Evolutionary conservation across 2,113 vertebrate species (phyloP).

Genomic region (Cyanoliseus patagonus): DNA sequence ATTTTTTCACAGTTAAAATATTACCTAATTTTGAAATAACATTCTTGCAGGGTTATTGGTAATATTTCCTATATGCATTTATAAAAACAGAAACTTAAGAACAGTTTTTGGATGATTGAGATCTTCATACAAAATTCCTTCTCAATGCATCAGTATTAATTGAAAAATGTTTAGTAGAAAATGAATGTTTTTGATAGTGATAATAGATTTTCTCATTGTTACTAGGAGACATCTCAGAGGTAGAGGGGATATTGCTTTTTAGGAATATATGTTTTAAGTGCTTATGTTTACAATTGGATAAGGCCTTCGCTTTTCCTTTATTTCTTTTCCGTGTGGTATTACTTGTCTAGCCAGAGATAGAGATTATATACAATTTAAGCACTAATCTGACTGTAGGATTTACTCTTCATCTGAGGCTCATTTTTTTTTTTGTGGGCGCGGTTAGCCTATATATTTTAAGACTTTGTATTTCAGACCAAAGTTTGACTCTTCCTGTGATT

Average conservation of each 20-base stretch:
- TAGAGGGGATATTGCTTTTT: background rate
- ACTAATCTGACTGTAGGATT: background rate
- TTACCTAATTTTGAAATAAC: background rate
- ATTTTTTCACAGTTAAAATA: background rate
- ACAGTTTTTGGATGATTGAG: background rate
- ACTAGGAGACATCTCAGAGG: background rate
- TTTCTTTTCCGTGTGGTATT: background rate
- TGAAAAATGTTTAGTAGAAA: background rate
- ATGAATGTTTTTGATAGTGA: background rate
- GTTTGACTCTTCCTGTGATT: background rate
- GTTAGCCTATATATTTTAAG: background rate
- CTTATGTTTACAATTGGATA: background rate
- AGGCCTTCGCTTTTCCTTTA: background rate
- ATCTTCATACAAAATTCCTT: background rate
- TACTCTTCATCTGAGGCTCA: background rate
- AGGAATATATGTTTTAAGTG: background rate
- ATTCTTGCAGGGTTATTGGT: background rate
- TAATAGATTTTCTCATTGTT: background rate
- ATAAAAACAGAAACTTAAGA: background rate
- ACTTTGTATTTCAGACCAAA: background rate
- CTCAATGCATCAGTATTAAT: fast-evolving
- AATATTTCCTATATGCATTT: background rate
- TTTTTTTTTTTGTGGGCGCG: background rate
- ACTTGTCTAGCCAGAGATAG: background rate
- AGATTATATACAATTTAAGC: background rate